Conservation (phyloP, 2,113 vertebrate genomes). For the Acrocephalus arundinaceus region DNA sequence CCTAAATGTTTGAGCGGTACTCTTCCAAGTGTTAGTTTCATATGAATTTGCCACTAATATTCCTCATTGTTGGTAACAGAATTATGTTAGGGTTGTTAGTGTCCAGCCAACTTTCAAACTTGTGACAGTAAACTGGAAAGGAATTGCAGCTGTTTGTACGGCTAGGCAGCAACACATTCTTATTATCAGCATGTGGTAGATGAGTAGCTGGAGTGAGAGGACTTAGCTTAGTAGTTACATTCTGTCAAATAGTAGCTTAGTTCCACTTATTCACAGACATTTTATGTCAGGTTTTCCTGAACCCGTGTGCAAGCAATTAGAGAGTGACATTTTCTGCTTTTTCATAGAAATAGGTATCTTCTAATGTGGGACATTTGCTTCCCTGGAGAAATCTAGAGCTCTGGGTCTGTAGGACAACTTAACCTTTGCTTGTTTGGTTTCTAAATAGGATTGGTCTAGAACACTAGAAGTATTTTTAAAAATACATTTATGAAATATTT, state of each 20-base stretch:
- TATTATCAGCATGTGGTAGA: not conserved
- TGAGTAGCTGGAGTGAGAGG: not conserved
- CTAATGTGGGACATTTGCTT: not conserved
- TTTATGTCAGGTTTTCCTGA: not conserved
- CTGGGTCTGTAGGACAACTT: not conserved
- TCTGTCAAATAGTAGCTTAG: not conserved
- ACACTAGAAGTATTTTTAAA: not conserved
- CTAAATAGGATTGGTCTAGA: not conserved
- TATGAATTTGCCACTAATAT: not conserved
- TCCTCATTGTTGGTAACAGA: not conserved
- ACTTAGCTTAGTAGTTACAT: not conserved
- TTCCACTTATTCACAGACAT: not conserved
- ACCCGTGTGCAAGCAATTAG: not conserved
- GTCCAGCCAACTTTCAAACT: not conserved
- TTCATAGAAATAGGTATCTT: fast-evolving
- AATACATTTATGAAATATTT: not conserved
- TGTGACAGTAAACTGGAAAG: not conserved
- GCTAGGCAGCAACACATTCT: not conserved
- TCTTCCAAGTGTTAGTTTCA: not conserved
- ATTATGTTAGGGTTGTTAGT: not conserved
- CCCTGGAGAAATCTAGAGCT: not conserved
- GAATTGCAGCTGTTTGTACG: not conserved
- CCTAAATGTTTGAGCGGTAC: not conserved
- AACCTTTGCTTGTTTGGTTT: not conserved
- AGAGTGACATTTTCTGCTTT: not conserved